phyloP scores from a whole-genome alignment of 2,113 vertebrate species.

The Ailurus styani region DNA sequence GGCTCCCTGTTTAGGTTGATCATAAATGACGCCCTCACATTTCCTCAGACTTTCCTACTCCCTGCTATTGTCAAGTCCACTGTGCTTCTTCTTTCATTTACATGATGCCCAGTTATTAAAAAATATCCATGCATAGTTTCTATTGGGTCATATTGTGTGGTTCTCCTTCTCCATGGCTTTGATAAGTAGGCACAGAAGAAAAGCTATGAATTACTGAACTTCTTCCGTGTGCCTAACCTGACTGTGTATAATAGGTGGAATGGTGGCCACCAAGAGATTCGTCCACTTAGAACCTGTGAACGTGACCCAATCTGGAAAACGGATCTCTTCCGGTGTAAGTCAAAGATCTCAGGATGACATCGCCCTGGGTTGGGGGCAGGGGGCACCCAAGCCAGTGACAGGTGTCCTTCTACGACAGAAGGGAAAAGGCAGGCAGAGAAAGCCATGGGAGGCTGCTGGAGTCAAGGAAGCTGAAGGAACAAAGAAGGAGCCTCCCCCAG shows the following conservation, averaged over 20 bases:
- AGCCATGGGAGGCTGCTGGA: rapidly evolving
- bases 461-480: not conserved
- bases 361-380: no score
- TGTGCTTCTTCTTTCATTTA: no score
- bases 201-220: rapidly evolving
- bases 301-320: no score
- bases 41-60: not conserved
- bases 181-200: not conserved
- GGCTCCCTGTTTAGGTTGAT: not conserved
- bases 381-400: not conserved
- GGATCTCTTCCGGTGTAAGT: not conserved
- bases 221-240: not conserved
- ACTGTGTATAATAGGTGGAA: rapidly evolving
- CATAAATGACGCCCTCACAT: not conserved
- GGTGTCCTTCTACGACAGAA: no score
- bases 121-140: not conserved
- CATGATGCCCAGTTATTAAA: not conserved
- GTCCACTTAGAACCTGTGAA: not conserved
- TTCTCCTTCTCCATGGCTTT: not conserved
- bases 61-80: not conserved
- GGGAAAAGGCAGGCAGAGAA: not conserved
- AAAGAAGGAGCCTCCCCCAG: not conserved
- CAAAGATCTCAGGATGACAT: not conserved
- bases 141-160: not conserved
- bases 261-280: rapidly evolving